These are phyloP conservation scores for Chelidonichthys spinosus DNA, from an alignment of 2,797 vertebrate genomes.

Conservation along the genomic window DNA sequence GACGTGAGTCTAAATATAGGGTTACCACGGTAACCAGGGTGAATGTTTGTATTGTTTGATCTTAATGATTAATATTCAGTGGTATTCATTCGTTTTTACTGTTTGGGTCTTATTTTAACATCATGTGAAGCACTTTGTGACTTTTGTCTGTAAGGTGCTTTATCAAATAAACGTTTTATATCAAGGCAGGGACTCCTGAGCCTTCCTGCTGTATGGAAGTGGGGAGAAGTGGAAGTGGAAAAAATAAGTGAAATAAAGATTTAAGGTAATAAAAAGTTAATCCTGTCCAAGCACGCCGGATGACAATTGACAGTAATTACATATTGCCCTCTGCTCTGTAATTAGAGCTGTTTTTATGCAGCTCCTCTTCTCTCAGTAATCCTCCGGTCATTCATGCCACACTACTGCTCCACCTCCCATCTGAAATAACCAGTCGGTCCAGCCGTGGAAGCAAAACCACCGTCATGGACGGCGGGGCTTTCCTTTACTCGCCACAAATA, in stretches of 20 bases:
- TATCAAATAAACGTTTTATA: no score
- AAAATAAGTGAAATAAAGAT: constrained; percentile 22
- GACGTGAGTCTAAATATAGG: not conserved
- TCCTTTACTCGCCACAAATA: constrained; percentile 64
- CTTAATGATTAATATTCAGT: no score
- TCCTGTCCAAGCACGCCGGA: constrained; percentile 61
- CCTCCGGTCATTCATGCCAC: constrained; percentile 54
- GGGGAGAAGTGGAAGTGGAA: constrained; percentile 7
- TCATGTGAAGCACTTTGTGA: no score
- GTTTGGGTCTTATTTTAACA: no score
- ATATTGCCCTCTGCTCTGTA: constrained; percentile 52
- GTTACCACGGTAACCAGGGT: no score
- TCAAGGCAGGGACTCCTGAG: no score
- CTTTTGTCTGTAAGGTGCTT: no score
- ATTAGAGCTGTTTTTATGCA: constrained; percentile 65
- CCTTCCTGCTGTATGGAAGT: not conserved
- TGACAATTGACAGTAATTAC: constrained; percentile 73
- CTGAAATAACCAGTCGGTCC: constrained; percentile 61
- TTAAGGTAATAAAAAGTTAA: constrained; percentile 56
- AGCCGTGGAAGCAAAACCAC: constrained; percentile 64
- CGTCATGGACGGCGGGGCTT: constrained; percentile 53
- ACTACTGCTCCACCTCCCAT: constrained; percentile 45
- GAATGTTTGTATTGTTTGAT: no score
- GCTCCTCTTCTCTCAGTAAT: constrained; percentile 63
- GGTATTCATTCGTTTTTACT: no score